Base-by-base conservation (phyloP, 2,113 vertebrate species). In the Cheirogaleus medius region DNA sequence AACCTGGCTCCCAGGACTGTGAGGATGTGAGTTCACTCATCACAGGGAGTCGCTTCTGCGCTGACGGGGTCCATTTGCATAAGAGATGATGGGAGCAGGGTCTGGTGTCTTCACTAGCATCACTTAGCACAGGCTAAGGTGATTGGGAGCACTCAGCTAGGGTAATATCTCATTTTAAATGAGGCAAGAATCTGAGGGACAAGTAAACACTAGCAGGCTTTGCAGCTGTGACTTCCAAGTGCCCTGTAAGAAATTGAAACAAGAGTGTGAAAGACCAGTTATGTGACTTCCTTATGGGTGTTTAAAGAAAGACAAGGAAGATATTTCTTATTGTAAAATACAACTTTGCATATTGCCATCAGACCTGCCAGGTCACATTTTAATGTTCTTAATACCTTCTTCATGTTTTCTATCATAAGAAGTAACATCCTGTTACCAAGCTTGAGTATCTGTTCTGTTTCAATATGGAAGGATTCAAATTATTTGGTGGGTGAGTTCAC, bases 241-340 rank as follows among this genome's bases (percentile, higher is more conserved):
- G 34, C 21, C 85, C 25, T 86, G 47, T 69, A 95, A 95, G 87
- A 90, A 92, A 64, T 3, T 4, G 3, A 89, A 84, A 87, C n/a
- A 86, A 21, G 71, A 95, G 29, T 56, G 39, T 34, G 52, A 20
- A 44, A 49, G 29, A 84, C 39, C 60, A n/a, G 27, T 60, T 85
- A n/a, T 63, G 10, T 32, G 23, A 64, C 54, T 76, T 94, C 54
- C 34, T 76, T 60, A 23, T 5, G 25, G 15, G 34, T 49, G 37
- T 69, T 78, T 83, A 64, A 68, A 86, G 58, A 85, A 87, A 56
- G 52, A 83, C 87, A 95, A n/a, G n/a, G 23, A 76, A 90, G 76
- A 64, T 95, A 21, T 23, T 69, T 96, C 69, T 87, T 64, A 54
- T 15, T 91, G 47, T 78, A 80, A 74, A 58, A 92, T 4, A 71